These are phyloP conservation scores for Plestiodon gilberti DNA, from an alignment of 2,113 vertebrate species.

Conservation along the genomic window DNA sequence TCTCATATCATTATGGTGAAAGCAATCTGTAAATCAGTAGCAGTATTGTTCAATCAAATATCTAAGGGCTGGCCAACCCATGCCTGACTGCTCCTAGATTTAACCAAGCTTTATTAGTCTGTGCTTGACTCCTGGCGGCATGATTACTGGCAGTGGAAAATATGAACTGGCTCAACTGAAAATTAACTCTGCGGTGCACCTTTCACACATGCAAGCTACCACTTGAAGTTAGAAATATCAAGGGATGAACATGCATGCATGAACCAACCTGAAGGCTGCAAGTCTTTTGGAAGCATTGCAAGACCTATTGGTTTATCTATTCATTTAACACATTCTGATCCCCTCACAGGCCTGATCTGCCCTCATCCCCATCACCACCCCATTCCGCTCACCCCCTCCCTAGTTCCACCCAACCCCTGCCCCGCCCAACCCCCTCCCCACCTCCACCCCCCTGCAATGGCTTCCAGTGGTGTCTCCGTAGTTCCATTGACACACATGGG, in stretches of 20 bases:
- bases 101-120: not conserved
- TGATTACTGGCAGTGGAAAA: not conserved
- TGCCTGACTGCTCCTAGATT: not conserved
- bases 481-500: no score
- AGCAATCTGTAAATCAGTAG: not conserved
- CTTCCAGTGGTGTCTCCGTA: no score
- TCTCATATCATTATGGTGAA: not conserved
- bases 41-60: not conserved
- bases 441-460: no score
- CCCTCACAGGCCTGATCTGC: no score
- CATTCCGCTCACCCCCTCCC: no score
- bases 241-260: not conserved
- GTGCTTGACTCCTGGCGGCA: not conserved
- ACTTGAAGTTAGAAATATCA: not conserved
- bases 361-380: no score
- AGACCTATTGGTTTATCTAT: not conserved
- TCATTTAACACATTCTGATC: no score
- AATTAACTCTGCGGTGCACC: not conserved
- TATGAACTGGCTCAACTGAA: not conserved
- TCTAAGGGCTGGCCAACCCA: not conserved
- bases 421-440: no score
- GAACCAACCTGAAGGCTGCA: not conserved
- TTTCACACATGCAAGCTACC: not conserved
- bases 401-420: no score
- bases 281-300: not conserved